A percentile compares a stretch with the other conserved stretches of the same genome.
Evolutionary conservation across 1,140 invertebrate species (phyloP).

Genomic region (Drosophila melanica): DNA sequence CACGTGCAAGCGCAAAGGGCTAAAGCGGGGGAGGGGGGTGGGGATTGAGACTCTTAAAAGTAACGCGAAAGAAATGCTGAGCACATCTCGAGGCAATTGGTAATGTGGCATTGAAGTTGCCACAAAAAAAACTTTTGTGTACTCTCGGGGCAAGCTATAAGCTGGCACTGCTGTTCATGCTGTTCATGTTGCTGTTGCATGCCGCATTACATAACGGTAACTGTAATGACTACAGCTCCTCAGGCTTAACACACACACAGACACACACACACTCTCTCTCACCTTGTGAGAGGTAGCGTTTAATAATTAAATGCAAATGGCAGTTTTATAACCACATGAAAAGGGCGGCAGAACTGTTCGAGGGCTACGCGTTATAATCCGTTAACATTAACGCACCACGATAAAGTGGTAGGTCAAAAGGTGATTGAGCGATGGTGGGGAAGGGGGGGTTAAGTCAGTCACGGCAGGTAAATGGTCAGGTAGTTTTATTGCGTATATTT

Average conservation of each 20-base stretch:
- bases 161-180: conserved; percentile 23
- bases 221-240: conserved; percentile 21
- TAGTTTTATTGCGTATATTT: background rate
- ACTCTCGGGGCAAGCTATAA: conserved; percentile 33
- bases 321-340: conserved; percentile 42
- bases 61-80: conserved; percentile 46
- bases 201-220: conserved; percentile 40
- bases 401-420: background rate
- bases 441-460: conserved; percentile 6
- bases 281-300: conserved; percentile 22
- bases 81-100: conserved; percentile 62
- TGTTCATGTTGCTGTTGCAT: conserved; percentile 5
- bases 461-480: background rate
- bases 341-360: background rate
- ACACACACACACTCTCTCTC: conserved; percentile 3
- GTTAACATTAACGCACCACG: conserved; percentile 57
- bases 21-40: background rate
- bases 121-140: conserved; percentile 55
- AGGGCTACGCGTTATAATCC: conserved; percentile 56
- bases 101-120: conserved; percentile 68
- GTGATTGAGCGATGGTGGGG: too few relatives aligned
- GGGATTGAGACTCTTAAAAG: conserved; percentile 15
- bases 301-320: conserved; percentile 77
- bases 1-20: background rate
- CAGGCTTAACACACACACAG: conserved; percentile 9